Evolutionary conservation across 1,140 invertebrate species (phyloP), one percentile per base, ranked within the genome.

Genomic region (Temnothorax curvispinosus): DNA sequence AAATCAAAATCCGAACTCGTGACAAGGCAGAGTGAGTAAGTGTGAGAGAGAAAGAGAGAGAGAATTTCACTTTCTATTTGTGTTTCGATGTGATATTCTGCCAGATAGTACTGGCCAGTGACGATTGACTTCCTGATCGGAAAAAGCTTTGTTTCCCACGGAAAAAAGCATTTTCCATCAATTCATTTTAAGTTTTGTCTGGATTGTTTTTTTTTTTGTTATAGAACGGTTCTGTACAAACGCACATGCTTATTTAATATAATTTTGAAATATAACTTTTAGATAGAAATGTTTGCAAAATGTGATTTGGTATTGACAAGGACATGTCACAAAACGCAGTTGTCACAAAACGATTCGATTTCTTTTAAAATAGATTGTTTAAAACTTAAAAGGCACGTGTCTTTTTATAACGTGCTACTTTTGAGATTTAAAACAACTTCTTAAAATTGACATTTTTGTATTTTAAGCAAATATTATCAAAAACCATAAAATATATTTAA

Each of bases 11-110:
- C 3, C 27, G 32, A 62, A 54, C 27, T 60, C n/a, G 13, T 27
- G 27, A 27, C 27, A n/a, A 58, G 21, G 7, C 2, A 41, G 9
- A 9, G 11, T n/a, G n/a, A n/a, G n/a, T n/a, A n/a, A n/a, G n/a
- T n/a, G n/a, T n/a, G n/a, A n/a, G 15, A 11, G 50, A 44, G 75
- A 77, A 41, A 35, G 41, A 50, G 58, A 44, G 38, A 86, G 67
- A 69, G 0, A 41, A 82, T 87, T 89, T 81, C 74, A 89, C 88
- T 87, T 89, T 89, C 88, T 72, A 87, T 87, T 88, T 89, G 52
- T 86, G 54, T 81, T 62, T 89, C 84, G 62, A 87, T 89, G 88
- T 89, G 76, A 82, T 54, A 77, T 82, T n/a, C 84, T 89, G 84
- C 76, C 85, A 18, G 71, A 87, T 60, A 87, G 52, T 75, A 74